A percentile compares a stretch with the other conserved stretches of the same genome.
These are phyloP conservation scores for Junonia oenone DNA, from an alignment of 2,888 invertebrate genomes.

Conservation along the genomic window DNA sequence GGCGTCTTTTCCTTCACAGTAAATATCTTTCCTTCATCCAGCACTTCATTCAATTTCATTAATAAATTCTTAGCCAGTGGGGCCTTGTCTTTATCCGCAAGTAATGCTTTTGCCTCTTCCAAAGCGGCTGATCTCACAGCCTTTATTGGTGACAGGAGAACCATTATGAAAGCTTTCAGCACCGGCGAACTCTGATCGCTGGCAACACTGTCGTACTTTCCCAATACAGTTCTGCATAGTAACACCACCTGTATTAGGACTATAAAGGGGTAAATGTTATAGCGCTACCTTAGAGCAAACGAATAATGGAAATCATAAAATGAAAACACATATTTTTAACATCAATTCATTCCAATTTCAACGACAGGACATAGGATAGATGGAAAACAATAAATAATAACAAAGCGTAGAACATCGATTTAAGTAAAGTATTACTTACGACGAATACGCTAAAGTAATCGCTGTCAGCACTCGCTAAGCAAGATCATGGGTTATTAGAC, in stretches of 20 bases:
- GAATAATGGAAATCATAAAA: conserved; percentile 8
- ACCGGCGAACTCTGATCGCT: conserved; percentile 83
- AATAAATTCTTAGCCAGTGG: conserved; percentile 82
- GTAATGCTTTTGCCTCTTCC: conserved; percentile 80
- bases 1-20: conserved; percentile 55
- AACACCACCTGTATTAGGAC: conserved; percentile 84
- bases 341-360: neutral
- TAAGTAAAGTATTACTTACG: neutral
- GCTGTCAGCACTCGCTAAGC: neutral
- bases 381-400: neutral
- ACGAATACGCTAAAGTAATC: neutral
- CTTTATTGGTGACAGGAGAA: conserved; percentile 82
- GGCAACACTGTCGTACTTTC: conserved; percentile 84
- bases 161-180: conserved; percentile 85
- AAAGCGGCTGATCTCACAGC: conserved; percentile 82
- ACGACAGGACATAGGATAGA: no score
- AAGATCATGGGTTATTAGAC: neutral
- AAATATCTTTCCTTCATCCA: conserved; percentile 81
- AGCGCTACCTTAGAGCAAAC: conserved; percentile 41
- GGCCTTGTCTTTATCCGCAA: conserved; percentile 80
- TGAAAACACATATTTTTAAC: neutral
- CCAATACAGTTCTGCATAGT: conserved; percentile 85
- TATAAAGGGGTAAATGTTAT: conserved; percentile 68
- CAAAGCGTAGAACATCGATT: neutral
- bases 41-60: conserved; percentile 82